Evolutionary conservation across 2,797 vertebrate species (phyloP).

Genomic region (Galago senegalensis): DNA sequence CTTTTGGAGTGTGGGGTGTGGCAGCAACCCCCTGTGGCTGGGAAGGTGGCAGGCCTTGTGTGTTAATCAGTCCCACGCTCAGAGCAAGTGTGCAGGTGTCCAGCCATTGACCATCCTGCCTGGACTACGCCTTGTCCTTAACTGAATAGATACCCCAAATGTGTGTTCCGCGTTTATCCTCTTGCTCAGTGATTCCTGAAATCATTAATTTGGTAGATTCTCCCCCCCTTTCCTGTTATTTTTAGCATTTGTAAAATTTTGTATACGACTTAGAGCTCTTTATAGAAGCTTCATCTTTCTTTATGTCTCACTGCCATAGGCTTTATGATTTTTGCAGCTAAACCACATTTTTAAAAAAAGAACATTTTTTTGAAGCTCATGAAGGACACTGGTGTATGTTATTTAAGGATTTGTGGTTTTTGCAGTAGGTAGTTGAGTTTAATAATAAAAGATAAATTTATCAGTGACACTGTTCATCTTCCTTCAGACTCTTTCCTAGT

Average conservation of each 20-base stretch:
- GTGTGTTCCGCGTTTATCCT: not conserved
- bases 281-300: constrained; percentile 7
- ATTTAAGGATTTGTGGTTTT: constrained; percentile 18
- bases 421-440: constrained; percentile 25
- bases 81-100: not conserved
- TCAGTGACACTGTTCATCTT: not conserved
- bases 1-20: not conserved
- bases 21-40: not conserved
- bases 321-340: constrained; percentile 33
- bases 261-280: not conserved
- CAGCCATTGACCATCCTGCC: not conserved
- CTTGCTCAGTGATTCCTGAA: not conserved
- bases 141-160: not conserved
- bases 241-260: not conserved
- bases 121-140: not conserved
- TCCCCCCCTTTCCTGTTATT: not conserved
- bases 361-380: not conserved
- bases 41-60: not conserved
- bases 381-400: not conserved
- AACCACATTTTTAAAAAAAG: not conserved
- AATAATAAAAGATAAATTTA: not conserved
- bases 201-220: not conserved
- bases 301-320: not conserved
- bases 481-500: not conserved
- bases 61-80: not conserved